Conservation (phyloP, 2,888 invertebrate genomes). For the Lepidocyrtinus sp. region DNA sequence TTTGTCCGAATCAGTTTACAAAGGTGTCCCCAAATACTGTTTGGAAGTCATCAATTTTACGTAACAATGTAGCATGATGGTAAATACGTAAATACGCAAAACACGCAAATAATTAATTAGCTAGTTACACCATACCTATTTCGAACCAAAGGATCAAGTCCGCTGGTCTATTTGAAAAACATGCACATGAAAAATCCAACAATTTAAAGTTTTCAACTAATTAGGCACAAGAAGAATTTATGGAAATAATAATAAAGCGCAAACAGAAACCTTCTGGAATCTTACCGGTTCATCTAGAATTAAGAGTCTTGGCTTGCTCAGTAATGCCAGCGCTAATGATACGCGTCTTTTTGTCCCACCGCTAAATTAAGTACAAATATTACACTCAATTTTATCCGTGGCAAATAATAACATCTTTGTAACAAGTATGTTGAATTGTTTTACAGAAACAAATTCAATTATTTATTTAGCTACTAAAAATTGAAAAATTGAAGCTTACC, state of each 20-base stretch:
- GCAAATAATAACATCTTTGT: no score
- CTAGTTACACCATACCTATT: conserved; percentile 31
- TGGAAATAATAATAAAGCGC: neutral
- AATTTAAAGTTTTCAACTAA: no score
- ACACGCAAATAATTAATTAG: no score
- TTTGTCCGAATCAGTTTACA: neutral
- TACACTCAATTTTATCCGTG: neutral
- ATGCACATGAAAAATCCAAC: no score
- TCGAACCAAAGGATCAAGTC: conserved; percentile 39
- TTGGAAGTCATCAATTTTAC: no score
- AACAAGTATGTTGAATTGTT: no score
- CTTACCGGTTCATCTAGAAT: conserved; percentile 42
- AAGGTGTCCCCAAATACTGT: conserved; percentile 46
- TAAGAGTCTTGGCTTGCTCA: conserved; percentile 5
- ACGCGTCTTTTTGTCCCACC: conserved; percentile 36
- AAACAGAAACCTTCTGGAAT: neutral
- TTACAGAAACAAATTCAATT: no score
- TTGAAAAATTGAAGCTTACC: conserved; percentile 18
- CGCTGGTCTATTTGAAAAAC: conserved; percentile 45
- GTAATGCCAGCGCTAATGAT: conserved; percentile 26
- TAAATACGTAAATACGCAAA: no score
- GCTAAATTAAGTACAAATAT: neutral
- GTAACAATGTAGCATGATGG: no score
- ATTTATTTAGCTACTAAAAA: no score
- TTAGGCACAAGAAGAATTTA: no score